phyloP scores from a whole-genome alignment of 1,140 invertebrate species.

The Drosophila nasuta region DNA sequence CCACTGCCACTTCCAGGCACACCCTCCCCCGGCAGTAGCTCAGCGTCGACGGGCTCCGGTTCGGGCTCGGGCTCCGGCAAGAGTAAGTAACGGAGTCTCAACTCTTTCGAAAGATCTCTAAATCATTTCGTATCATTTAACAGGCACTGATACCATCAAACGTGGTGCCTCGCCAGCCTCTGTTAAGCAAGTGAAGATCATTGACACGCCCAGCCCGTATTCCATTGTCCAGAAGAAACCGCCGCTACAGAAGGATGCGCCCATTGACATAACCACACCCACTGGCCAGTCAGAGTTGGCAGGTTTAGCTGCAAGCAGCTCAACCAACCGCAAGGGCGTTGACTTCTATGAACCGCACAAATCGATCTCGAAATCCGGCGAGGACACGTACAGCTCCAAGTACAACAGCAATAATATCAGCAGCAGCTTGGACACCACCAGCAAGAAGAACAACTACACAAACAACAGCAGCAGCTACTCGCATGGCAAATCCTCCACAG shows the following conservation, averaged over 20 bases:
- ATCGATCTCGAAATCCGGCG: conserved; percentile 57
- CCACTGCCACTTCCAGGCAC: conserved; percentile 85
- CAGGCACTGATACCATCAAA: conserved; percentile 85
- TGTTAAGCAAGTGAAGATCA: conserved; percentile 76
- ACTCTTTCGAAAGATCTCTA: too few species aligned
- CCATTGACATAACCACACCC: conserved; percentile 64
- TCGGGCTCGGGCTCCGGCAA: conserved; percentile 84
- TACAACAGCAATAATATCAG: conserved; percentile 23
- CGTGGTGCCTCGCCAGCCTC: conserved; percentile 83
- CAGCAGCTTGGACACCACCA: conserved; percentile 42
- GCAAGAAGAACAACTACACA: conserved; percentile 60
- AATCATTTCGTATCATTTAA: background rate
- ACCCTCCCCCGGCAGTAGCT: conserved; percentile 85
- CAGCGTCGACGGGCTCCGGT: conserved; percentile 82
- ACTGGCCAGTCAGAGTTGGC: conserved; percentile 54
- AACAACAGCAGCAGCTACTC: conserved; percentile 52
- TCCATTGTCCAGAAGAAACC: conserved; percentile 76
- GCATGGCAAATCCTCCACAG: conserved; percentile 28
- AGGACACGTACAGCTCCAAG: conserved; percentile 59
- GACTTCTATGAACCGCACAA: conserved; percentile 82
- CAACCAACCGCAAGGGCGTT: conserved; percentile 60
- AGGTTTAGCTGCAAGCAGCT: conserved; percentile 33
- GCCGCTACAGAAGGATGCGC: conserved; percentile 66
- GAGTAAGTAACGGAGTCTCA: conserved; percentile 55
- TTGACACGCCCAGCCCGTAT: conserved; percentile 80